A percentile compares a stretch with the other conserved stretches of the same genome.
Evolutionary conservation across 2,888 invertebrate species (phyloP).

Genomic region (Dione juno): DNA sequence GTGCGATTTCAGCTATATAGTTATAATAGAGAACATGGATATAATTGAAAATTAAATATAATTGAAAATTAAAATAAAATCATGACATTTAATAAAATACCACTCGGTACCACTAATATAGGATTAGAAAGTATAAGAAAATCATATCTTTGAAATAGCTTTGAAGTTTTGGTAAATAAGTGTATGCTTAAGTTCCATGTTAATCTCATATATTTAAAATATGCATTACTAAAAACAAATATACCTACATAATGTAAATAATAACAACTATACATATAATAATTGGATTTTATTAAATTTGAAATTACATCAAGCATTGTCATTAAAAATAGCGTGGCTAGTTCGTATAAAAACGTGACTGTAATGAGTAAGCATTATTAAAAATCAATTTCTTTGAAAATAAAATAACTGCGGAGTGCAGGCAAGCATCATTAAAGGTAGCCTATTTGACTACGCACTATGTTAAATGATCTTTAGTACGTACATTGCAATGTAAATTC

Average conservation of each 20-base stretch:
- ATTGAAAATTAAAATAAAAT: no score
- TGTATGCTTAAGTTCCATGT: background rate
- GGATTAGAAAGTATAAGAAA: no score
- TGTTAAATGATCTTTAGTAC: constrained; percentile 14
- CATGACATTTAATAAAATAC: no score
- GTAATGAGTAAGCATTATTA: background rate
- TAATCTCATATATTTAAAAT: background rate
- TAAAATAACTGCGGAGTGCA: background rate
- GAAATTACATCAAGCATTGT: background rate
- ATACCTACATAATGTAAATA: background rate
- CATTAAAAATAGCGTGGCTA: background rate
- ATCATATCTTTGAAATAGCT: no score
- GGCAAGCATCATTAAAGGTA: constrained; percentile 11
- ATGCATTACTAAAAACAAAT: background rate
- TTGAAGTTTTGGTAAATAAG: no score
- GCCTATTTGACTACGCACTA: constrained; percentile 10
- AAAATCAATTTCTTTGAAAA: background rate
- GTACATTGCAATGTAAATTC: constrained; percentile 14
- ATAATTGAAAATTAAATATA: background rate
- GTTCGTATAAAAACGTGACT: background rate
- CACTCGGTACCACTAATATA: no score
- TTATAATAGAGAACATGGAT: background rate
- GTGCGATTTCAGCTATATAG: background rate
- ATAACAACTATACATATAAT: background rate
- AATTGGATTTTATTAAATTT: background rate